Base-by-base conservation (phyloP, 2,113 vertebrate species). In the Sphyrna mokarran region DNA sequence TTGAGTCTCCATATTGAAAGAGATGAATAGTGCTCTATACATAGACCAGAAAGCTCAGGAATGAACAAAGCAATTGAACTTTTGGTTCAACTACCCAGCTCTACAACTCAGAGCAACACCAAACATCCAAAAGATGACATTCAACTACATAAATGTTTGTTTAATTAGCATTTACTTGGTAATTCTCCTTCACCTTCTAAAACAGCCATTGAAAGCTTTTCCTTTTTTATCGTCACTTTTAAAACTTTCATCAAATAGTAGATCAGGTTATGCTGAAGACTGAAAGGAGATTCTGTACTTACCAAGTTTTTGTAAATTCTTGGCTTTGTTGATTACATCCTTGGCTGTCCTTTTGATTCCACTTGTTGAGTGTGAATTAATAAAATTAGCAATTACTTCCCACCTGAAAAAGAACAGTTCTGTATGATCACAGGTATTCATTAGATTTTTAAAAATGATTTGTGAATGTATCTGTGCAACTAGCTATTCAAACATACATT, bases 301-400 rank as follows among this genome's bases (percentile, higher is more conserved):
- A 99, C 99, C 99, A 66, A 99, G 98, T 96, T 99, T 98, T 95
- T 99, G 99, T 58, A 99, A 98, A 96, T 98, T 99, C 97, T 99
- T 99, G 95, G 99, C 99, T 98, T 99, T 99, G 97, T 98, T 97
- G 96, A 99, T 99, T 96, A 99, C 98, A 93, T 99, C 99, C 98
- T 99, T 99, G 89, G 99, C 99, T 0, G 98, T 99, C 97, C 98
- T 98, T 97, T 98, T 99, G 96, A 98, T 97, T 96, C 98, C 98
- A 95, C 98, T 98, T 96, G 97, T 97, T 96, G 99, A 99, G 97
- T 99, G 99, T 96, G 98, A 97, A 97, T 99, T 99, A 98, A 99
- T 99, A 89, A 99, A 99, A 97, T 99, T 99, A 96, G 99, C 99
- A 96, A 99, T 99, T 95, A 99, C 99, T 97, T 99, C 99, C 99